Base-by-base conservation (phyloP, 2,797 vertebrate genomes). In the Melanotaenia nigrans region DNA sequence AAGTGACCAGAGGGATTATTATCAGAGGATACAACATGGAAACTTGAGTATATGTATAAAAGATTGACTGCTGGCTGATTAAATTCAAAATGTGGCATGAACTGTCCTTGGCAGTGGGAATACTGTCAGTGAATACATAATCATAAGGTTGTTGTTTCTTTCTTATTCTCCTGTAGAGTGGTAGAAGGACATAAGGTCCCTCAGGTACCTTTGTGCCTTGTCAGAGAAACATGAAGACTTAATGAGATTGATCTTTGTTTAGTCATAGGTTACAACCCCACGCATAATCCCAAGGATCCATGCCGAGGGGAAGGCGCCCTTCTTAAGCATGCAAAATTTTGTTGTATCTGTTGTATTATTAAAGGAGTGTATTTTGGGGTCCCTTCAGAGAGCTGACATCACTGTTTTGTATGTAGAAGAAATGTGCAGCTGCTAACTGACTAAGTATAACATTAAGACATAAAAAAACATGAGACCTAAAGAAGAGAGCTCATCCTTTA, bases 101-200 rank as follows among this genome's bases (percentile, higher is more conserved):
- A 58, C 61, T 75, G 67, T 82, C 68, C 68, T 84, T 86, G 83
- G 56, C 25, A 51, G 53, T 6, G 24, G 45, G 30, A 64, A 22
- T 38, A 69, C 73, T 66, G 47, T 61, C 16, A 45, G n/a, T 77
- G 79, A 80, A 85, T 81, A 65, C 45, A 70, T 71, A 74, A 87
- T 84, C 61, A 68, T 30, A 71, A 24, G 25, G 3, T 42, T 68
- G 22, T 51, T 49, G 3, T 33, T 40, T 64, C n/a, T 32, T 63
- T 36, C 10, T 70, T 53, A 61, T 40, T 85, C 68, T 83, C 36
- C 73, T 51, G 65, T 63, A 60, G 61, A 77, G 42, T 60, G 40
- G 53, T 49, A 42, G 73, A 74, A 85, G 80, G 87, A 84, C 73
- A 75, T 3, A 0, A 22, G 10, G 62, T 72, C 84, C 71, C 79